Conservation (phyloP, 2,113 vertebrate genomes). For the Azemiops feae region DNA sequence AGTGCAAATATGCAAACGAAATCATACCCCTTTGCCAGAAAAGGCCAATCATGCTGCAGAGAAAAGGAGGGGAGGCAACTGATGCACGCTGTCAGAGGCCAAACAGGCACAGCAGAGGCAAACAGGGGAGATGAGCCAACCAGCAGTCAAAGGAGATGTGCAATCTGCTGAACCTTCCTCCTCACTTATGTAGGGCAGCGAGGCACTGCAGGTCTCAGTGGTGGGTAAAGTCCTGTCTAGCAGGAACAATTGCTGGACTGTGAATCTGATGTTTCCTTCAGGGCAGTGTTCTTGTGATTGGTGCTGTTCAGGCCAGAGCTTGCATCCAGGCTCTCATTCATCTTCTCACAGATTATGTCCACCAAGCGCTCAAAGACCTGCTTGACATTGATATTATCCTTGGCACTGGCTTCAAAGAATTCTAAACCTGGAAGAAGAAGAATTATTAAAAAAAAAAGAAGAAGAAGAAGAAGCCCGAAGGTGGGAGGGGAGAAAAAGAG, state of each 20-base stretch:
- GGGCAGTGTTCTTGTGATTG: slow-evolving; percentile 64
- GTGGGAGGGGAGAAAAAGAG: background rate
- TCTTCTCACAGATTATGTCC: slow-evolving; percentile 90
- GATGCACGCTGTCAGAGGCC: slow-evolving; percentile 8
- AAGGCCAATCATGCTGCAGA: background rate
- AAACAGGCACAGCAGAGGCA: background rate
- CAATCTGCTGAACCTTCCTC: background rate
- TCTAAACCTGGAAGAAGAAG: slow-evolving; percentile 76
- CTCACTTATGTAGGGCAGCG: background rate
- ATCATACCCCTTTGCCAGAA: background rate
- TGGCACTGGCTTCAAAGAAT: slow-evolving; percentile 91
- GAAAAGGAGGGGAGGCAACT: background rate
- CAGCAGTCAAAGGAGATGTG: background rate
- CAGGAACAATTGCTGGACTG: slow-evolving; percentile 77
- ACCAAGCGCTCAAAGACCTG: slow-evolving; percentile 89
- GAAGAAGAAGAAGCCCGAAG: background rate
- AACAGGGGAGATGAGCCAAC: background rate
- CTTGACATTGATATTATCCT: slow-evolving; percentile 90
- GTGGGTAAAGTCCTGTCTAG: slow-evolving; percentile 52
- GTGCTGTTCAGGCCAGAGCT: slow-evolving; percentile 63
- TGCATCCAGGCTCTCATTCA: slow-evolving; percentile 84
- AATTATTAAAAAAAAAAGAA: too few relatives aligned
- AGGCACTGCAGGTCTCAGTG: too few relatives aligned
- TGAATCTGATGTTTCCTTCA: slow-evolving; percentile 68
- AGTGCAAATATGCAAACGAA: background rate